phyloP scores from a whole-genome alignment of 2,797 vertebrate genomes.

The Caiman crocodilus region DNA sequence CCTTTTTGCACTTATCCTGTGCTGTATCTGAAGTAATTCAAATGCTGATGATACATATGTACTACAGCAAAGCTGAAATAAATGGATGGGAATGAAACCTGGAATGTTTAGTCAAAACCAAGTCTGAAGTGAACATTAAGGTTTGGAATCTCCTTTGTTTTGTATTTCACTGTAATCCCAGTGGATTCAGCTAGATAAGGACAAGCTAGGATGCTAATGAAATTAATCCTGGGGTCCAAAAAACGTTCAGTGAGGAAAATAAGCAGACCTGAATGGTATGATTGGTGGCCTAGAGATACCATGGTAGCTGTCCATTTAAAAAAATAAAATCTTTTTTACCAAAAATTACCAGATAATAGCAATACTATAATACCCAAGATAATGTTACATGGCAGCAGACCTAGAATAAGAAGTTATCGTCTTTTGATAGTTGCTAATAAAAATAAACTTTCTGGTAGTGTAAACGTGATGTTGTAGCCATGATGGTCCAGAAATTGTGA shows the following conservation, averaged over 20 bases:
- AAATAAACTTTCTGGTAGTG: too few species aligned
- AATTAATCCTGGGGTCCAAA: constrained; percentile 11
- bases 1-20: not conserved
- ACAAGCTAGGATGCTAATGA: not conserved
- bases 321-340: not conserved
- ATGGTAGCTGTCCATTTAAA: not conserved
- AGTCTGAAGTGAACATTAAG: not conserved
- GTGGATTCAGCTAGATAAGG: not conserved
- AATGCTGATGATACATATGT: not conserved
- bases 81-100: not conserved
- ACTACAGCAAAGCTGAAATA: constrained; percentile 22
- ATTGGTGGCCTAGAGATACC: not conserved
- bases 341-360: not conserved
- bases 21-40: not conserved
- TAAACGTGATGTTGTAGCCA: too few species aligned
- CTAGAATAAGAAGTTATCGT: not conserved
- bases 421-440: too few species aligned
- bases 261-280: not conserved
- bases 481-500: too few species aligned
- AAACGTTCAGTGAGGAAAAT: constrained; percentile 23
- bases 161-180: not conserved
- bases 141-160: not conserved
- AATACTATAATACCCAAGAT: not conserved
- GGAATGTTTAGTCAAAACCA: not conserved
- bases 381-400: not conserved